A percentile compares a stretch with the other conserved stretches of the same genome.
phyloP scores from a whole-genome alignment of 2,113 vertebrate genomes.

The Datnioides undecimradiatus region DNA sequence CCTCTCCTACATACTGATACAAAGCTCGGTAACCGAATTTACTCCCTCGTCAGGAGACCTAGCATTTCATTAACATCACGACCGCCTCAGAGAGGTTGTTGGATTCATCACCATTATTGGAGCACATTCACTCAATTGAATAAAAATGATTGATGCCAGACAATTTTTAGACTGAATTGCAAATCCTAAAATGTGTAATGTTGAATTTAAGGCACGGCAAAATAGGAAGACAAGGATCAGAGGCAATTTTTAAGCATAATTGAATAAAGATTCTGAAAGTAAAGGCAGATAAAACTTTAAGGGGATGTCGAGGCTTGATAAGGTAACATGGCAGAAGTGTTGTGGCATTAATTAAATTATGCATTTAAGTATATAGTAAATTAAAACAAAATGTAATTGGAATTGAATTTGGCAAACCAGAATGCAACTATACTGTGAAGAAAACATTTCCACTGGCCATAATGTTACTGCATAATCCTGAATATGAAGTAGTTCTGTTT shows the following conservation, averaged over 20 bases:
- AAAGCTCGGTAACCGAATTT: not conserved
- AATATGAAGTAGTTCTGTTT: not conserved
- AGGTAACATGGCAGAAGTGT: not conserved
- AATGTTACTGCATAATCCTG: not conserved
- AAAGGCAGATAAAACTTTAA: not conserved
- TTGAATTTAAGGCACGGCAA: not conserved
- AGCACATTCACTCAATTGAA: conserved; percentile 13
- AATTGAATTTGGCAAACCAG: not conserved
- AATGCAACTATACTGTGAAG: not conserved
- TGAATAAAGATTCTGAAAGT: not conserved
- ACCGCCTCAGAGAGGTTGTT: not conserved
- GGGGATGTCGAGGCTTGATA: not conserved
- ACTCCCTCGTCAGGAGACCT: not conserved
- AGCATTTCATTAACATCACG: not conserved
- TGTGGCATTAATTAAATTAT: not conserved
- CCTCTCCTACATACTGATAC: not conserved
- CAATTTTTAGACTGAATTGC: conserved; percentile 3
- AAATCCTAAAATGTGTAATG: not conserved
- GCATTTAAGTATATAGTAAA: not conserved
- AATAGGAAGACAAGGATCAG: not conserved
- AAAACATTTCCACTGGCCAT: not conserved
- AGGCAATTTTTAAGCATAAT: not conserved
- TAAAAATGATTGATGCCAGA: conserved; percentile 4
- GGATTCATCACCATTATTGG: too few relatives aligned
- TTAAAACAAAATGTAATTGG: not conserved